These are phyloP conservation scores for Cardiocondyla obscurior DNA, from an alignment of 1,140 invertebrate genomes.

Conservation along the genomic window DNA sequence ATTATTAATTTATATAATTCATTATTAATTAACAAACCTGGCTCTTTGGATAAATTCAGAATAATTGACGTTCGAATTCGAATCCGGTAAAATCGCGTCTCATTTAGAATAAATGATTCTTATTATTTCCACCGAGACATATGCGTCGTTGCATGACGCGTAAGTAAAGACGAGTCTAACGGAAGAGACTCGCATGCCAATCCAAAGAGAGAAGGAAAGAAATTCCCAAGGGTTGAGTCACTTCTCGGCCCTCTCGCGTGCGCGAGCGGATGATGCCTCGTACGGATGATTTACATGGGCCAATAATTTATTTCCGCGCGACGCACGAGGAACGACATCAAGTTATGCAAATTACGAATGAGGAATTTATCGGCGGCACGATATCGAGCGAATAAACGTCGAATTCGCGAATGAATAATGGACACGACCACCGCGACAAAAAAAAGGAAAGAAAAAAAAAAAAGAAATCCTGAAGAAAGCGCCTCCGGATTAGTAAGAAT, in stretches of 20 bases:
- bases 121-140: constrained; percentile 60
- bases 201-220: constrained; percentile 18
- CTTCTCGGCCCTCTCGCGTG: not conserved
- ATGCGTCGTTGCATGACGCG: constrained; percentile 23
- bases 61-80: constrained; percentile 1
- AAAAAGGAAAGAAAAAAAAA: not conserved
- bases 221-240: constrained; percentile 65
- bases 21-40: no score
- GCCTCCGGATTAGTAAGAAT: not conserved
- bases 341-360: constrained; percentile 53
- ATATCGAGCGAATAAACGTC: constrained; percentile 46
- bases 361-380: constrained; percentile 46
- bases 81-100: not conserved
- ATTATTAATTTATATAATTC: not conserved
- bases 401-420: constrained; percentile 40
- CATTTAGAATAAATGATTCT: constrained; percentile 38
- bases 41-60: not conserved
- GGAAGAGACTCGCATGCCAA: constrained; percentile 58
- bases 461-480: not conserved
- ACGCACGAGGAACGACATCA: constrained; percentile 47
- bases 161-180: constrained; percentile 19
- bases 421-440: not conserved
- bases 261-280: constrained; percentile 5
- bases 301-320: constrained; percentile 47
- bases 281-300: constrained; percentile 40